These are phyloP conservation scores for Heteropelma amictum DNA, from an alignment of 2,888 invertebrate species.

Conservation along the genomic window DNA sequence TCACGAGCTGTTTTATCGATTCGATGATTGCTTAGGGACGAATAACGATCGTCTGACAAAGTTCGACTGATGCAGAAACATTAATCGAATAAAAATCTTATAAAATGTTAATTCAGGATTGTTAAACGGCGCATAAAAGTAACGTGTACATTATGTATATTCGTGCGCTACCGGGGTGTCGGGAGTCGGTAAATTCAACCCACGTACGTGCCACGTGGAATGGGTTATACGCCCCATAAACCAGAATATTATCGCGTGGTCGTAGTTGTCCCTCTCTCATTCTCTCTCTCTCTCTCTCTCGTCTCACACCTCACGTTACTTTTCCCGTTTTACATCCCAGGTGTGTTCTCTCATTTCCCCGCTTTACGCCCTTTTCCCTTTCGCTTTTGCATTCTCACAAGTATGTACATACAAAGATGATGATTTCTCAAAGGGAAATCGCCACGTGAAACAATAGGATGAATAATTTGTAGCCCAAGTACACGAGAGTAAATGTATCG, in stretches of 20 bases:
- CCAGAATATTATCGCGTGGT: slow-evolving; percentile 65
- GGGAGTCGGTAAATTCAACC: slow-evolving; percentile 61
- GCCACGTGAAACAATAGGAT: too few species aligned
- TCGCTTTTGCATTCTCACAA: too few species aligned
- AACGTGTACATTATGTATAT: slow-evolving; percentile 8
- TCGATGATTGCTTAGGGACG: too few species aligned
- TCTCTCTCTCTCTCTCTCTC: neutral
- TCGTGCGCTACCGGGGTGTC: slow-evolving; percentile 40
- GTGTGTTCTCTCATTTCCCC: neutral
- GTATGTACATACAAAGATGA: too few species aligned
- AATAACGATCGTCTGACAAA: too few species aligned
- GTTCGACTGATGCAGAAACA: neutral
- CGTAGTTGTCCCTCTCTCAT: slow-evolving; percentile 43
- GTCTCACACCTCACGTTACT: too few species aligned
- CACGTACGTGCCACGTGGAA: slow-evolving; percentile 58
- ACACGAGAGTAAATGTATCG: too few species aligned
- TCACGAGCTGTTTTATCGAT: too few species aligned
- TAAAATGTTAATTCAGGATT: neutral
- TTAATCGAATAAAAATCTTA: neutral
- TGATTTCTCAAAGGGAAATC: too few species aligned
- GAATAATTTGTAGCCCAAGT: too few species aligned
- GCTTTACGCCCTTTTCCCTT: too few species aligned
- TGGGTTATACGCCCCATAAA: slow-evolving; percentile 61
- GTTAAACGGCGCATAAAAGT: slow-evolving; percentile 23
- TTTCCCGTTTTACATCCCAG: too few species aligned